Base-by-base conservation (phyloP, 2,888 invertebrate genomes). In the Orthosia incerta region DNA sequence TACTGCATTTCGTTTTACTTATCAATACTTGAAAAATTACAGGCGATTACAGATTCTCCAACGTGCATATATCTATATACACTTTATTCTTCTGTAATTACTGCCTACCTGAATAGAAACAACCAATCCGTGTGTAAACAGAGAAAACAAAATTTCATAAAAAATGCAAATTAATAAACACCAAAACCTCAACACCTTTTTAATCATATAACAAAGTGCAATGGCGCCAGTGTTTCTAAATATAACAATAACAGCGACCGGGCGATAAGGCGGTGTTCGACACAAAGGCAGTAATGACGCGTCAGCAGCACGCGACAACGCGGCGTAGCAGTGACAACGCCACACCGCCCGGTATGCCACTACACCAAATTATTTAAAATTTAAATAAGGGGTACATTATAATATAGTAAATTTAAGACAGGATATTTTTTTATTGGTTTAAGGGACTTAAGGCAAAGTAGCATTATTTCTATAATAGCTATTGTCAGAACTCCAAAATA, bases 241-340 rank as follows among this genome's bases (percentile, higher is more conserved):
- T 71, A 71, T 71, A 73, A 72, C 55, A 80, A 78, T 26, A 74
- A 63, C 48, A 61, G 61, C 60, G 50, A 67, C 62, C 62, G 53
- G 67, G 67, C 76, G 65, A 82, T 77, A 77, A 74, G 68, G 68
- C 60, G 53, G 55, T 31, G 71, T 65, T 67, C 39, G 16, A 59
- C 76, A 85, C 82, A 86, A 86, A 86, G 75, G 72, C 75, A 48
- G 75, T 86, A 86, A 86, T 86, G 84, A 85, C 82, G 80, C 84
- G 85, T 85, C 85, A 84, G 55, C 50, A 76, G 59, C 85, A 85
- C 73, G 62, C 71, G 55, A 68, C 73, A 70, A 46, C 39, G 80
- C 80, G 64, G 62, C 51, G 63, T 67, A 50, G 80, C 31, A 45
- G 57, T 64, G 67, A 80, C 75, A 65, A 48, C 76, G 73, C 61